These are phyloP conservation scores for Aurelia aurita DNA, from an alignment of 30 jellyfish, hydroid and myxozoan species.

Conservation along the genomic window DNA sequence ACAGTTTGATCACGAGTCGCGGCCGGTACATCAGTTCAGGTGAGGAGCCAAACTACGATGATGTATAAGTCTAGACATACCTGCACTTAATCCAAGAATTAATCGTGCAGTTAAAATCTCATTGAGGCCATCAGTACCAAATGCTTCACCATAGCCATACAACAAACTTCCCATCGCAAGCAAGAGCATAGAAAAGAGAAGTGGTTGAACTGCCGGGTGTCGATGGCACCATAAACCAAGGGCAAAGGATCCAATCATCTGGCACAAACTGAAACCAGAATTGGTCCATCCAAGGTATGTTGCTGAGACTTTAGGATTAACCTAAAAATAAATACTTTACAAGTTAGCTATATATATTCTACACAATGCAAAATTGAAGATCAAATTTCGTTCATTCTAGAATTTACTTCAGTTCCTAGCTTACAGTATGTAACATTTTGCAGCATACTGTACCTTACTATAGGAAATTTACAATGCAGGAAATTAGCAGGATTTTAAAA, in stretches of 20 bases:
- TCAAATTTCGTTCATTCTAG: no score
- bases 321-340: slow-evolving; percentile 9
- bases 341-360: no score
- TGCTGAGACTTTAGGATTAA: slow-evolving; percentile 46
- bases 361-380: no score
- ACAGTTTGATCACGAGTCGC: no score
- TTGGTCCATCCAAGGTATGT: slow-evolving; percentile 72
- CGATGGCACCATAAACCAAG: slow-evolving; percentile 66
- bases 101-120: slow-evolving; percentile 45
- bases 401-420: no score
- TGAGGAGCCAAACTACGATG: no score
- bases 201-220: slow-evolving; percentile 50
- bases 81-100: slow-evolving; percentile 66
- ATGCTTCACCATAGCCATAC: slow-evolving; percentile 60
- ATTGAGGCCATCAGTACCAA: slow-evolving; percentile 36
- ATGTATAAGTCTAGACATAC: no score
- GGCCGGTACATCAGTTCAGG: no score
- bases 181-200: slow-evolving; percentile 23
- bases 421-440: no score
- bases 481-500: no score
- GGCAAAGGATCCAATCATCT: slow-evolving; percentile 23
- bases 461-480: no score
- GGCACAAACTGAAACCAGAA: slow-evolving; percentile 69
- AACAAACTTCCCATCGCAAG: slow-evolving; percentile 35
- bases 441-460: no score